phyloP scores from a whole-genome alignment of 2,888 invertebrate species.

The Carabus problematicus region DNA sequence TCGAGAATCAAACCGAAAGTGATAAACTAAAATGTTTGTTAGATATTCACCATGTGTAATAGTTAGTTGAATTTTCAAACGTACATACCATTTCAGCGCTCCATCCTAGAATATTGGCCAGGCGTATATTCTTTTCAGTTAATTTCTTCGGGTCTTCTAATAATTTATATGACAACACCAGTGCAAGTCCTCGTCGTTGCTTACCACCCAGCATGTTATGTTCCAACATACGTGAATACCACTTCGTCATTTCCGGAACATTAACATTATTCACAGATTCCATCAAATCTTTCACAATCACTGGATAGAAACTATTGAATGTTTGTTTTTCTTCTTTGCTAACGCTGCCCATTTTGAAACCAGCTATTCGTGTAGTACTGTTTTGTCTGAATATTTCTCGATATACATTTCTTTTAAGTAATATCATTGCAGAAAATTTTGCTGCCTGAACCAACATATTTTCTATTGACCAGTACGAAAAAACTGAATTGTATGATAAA shows the following conservation, averaged over 20 bases:
- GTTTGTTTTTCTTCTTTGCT: constrained; percentile 85
- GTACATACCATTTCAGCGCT: constrained; percentile 92
- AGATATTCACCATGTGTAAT: no score
- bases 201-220: constrained; percentile 95
- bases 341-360: constrained; percentile 43
- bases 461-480: no score
- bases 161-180: constrained; percentile 78
- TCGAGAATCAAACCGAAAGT: constrained; percentile 84
- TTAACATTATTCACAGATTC: constrained; percentile 78
- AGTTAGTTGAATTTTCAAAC: no score
- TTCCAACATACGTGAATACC: constrained; percentile 84
- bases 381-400: no score
- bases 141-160: constrained; percentile 71
- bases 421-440: no score
- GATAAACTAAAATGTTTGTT: no score
- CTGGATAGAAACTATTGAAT: constrained; percentile 88
- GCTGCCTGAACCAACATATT: no score
- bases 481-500: no score
- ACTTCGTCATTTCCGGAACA: constrained; percentile 79
- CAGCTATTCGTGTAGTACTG: no score
- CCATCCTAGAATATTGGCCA: constrained; percentile 91
- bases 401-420: no score
- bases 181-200: constrained; percentile 78
- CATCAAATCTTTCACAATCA: constrained; percentile 83
- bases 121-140: constrained; percentile 77